Base-by-base conservation (phyloP, 2,888 invertebrate species). In the Parthenolecanium corni region DNA sequence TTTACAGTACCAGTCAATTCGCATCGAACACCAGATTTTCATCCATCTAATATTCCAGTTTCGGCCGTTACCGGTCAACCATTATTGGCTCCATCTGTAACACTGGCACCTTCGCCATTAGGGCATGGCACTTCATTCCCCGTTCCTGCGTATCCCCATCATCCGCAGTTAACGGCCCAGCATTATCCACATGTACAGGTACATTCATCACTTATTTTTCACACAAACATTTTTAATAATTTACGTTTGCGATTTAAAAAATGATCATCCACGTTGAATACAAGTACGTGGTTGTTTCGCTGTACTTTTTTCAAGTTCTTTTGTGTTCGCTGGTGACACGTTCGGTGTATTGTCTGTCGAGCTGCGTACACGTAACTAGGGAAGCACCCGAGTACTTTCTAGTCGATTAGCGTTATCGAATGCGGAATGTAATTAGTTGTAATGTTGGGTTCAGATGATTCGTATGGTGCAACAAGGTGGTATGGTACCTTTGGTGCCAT, bases 41-140 rank as follows among this genome's bases (percentile, higher is more conserved):
- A 63, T 36, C 63, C 63, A 18, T 65, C 65, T 31, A 65, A 66
- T 61, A 65, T 83, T 18, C 84, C 86, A 71, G 86, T 90, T 80
- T 80, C 82, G 31, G 75, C 80, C 20, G 83, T 83, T 66, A 88
- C 89, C 42, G 91, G 91, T 0, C 90, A 89, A 73, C 90, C 91
- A 3, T 77, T 92, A 64, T 74, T 91, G 69, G 86, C 90, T 44
- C 85, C 89, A 21, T 86, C 84, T 20, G 86, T 89, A 12, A 77
- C 89, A 72, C 85, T 82, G 54, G 65, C 67, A 20, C 69, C 67
- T 63, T 53, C 63, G 14, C 52, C 53, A n/a, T n/a, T 63, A 3
- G 53, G 42, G 2, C 63, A 40, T 12, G 63, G 53, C 16, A 66
- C 70, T 3, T 70, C 69, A 65, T 72, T 71, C 66, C 68, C 71